Conservation (phyloP, 1,140 invertebrate genomes). For the Zaprionus nigranus region DNA sequence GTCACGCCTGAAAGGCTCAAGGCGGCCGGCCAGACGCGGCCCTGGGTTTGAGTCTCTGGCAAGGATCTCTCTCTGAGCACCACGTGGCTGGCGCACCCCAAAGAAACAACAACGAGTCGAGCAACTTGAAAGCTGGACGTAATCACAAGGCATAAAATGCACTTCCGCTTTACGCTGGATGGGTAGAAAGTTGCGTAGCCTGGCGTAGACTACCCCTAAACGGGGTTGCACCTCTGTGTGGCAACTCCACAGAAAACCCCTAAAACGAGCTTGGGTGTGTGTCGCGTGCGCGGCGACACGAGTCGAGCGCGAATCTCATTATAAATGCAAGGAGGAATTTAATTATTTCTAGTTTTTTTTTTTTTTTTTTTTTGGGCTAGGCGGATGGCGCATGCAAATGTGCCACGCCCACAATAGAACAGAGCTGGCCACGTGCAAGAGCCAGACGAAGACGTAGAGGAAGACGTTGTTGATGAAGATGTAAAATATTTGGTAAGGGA, state of each 20-base stretch:
- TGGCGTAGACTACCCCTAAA: slow-evolving; percentile 36
- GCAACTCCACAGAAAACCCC: neutral
- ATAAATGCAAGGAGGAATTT: slow-evolving; percentile 44
- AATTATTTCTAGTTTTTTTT: neutral
- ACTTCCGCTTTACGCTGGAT: slow-evolving; percentile 61
- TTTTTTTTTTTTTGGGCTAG: neutral
- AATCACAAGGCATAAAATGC: slow-evolving; percentile 76
- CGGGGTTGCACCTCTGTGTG: neutral
- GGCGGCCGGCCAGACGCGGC: slow-evolving; percentile 37
- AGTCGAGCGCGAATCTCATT: slow-evolving; percentile 12
- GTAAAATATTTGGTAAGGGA: slow-evolving; percentile 5
- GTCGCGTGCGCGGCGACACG: slow-evolving; percentile 1
- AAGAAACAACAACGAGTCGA: slow-evolving; percentile 1
- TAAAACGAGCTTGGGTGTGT: neutral
- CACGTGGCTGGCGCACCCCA: slow-evolving; percentile 77
- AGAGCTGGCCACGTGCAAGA: slow-evolving; percentile 67
- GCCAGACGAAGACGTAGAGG: neutral
- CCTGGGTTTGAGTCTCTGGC: neutral
- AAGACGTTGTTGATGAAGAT: neutral
- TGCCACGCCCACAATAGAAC: slow-evolving; percentile 57
- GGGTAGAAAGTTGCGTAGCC: slow-evolving; percentile 30
- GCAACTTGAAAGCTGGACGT: slow-evolving; percentile 52
- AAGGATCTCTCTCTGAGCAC: slow-evolving; percentile 24
- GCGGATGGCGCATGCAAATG: slow-evolving; percentile 38
- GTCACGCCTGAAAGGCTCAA: slow-evolving; percentile 77